Percentiles rank a stretch among this genome's conserved stretches.
phyloP scores from a whole-genome alignment of 2,113 vertebrate species.

The Porphyrio hochstetteri region DNA sequence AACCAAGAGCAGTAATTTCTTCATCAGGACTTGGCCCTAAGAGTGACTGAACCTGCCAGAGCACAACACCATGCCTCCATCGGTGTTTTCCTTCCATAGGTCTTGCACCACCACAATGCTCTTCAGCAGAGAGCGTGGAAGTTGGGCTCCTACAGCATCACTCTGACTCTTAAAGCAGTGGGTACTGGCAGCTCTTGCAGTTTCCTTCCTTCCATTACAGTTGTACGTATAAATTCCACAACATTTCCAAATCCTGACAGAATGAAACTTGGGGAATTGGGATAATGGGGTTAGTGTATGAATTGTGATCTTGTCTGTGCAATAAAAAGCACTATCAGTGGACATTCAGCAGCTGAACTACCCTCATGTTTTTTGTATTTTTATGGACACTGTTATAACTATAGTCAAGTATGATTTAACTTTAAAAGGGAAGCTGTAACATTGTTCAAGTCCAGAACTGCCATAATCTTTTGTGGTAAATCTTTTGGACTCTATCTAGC shows the following conservation, averaged over 20 bases:
- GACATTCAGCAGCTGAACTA: slow-evolving; percentile 28
- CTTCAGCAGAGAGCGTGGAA: background rate
- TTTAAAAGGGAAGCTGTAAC: slow-evolving; percentile 38
- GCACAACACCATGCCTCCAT: background rate
- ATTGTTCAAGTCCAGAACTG: slow-evolving; percentile 29
- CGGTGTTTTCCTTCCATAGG: background rate
- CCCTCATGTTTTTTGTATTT: slow-evolving; percentile 17
- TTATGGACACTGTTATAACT: slow-evolving; percentile 47
- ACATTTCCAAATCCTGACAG: slow-evolving; percentile 69
- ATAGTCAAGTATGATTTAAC: slow-evolving; percentile 59
- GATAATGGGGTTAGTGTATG: slow-evolving; percentile 54
- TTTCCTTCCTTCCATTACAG: background rate
- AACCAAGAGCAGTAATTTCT: background rate
- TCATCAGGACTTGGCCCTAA: background rate
- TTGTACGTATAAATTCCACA: slow-evolving; percentile 51
- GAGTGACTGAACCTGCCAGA: background rate
- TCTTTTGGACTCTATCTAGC: slow-evolving; percentile 22
- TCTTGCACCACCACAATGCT: background rate
- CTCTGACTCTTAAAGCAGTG: background rate
- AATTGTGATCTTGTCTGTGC: slow-evolving; percentile 58
- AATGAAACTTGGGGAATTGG: slow-evolving; percentile 65
- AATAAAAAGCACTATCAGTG: slow-evolving; percentile 48
- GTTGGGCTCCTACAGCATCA: background rate
- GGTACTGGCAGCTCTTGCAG: slow-evolving; percentile 10
- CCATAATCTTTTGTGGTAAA: slow-evolving; percentile 39